Evolutionary conservation across 2,113 vertebrate species (phyloP).

Genomic region (Hemichromis elongatus): DNA sequence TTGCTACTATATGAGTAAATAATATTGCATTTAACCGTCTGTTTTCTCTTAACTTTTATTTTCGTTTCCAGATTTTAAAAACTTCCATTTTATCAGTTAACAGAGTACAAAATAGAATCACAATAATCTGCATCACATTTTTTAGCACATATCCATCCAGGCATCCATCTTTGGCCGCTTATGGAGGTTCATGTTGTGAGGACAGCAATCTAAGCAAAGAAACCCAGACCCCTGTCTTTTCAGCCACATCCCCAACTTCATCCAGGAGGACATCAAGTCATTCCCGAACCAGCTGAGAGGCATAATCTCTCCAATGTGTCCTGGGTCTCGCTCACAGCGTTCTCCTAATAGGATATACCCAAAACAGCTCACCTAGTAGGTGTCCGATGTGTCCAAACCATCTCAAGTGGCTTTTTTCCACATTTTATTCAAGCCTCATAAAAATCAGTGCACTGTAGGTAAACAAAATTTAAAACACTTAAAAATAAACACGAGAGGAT

Average conservation of each 20-base stretch:
- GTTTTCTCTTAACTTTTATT: not conserved
- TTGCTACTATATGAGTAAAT: not conserved
- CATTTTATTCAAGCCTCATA: not conserved
- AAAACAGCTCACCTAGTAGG: not conserved
- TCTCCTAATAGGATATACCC: not conserved
- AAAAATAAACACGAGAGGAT: not conserved
- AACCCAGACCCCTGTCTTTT: not conserved
- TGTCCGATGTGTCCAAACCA: not conserved
- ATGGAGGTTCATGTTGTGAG: not conserved
- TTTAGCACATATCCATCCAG: not conserved
- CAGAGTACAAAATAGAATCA: not conserved
- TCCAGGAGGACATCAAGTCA: not conserved
- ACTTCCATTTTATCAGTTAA: not conserved
- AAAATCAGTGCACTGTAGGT: not conserved
- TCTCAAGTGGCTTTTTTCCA: not conserved
- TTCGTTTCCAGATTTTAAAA: not conserved
- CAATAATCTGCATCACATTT: not conserved
- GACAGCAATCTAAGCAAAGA: not conserved
- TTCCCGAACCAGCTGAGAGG: not conserved
- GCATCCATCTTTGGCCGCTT: not conserved
- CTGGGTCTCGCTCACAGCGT: not conserved
- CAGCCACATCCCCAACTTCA: not conserved
- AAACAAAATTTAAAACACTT: not conserved
- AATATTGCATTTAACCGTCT: not conserved
- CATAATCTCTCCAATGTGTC: fast-evolving